These are phyloP conservation scores for Athetis lepigone DNA, from an alignment of 2,888 invertebrate genomes.

Conservation along the genomic window DNA sequence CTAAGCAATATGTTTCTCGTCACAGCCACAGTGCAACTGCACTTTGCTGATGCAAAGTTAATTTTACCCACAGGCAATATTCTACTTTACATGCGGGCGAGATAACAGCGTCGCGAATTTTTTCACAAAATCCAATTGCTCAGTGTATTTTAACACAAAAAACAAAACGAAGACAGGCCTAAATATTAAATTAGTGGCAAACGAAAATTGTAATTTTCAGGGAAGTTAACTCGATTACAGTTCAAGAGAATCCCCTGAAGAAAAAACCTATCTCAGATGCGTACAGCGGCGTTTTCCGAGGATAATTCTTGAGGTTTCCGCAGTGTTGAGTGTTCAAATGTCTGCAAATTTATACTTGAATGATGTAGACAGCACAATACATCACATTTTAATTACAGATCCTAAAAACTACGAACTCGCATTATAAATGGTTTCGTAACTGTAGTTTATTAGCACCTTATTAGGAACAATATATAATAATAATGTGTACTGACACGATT, in stretches of 20 bases:
- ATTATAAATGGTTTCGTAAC: constrained; percentile 10
- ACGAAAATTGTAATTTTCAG: constrained; percentile 48
- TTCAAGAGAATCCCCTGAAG: constrained; percentile 38
- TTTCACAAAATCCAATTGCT: constrained; percentile 3
- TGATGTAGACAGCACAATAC: constrained; percentile 9
- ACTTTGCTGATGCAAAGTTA: neutral
- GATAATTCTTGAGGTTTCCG: constrained; percentile 59
- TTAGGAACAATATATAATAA: constrained; percentile 7
- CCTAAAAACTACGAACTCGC: constrained; percentile 5
- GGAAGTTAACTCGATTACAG: constrained; percentile 43
- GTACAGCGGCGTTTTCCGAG: constrained; percentile 11
- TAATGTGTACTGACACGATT: constrained; percentile 12
- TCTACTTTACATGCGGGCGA: neutral
- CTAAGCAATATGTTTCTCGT: neutral
- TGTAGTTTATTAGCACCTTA: constrained; percentile 31
- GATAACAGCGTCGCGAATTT: neutral
- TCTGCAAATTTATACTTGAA: constrained; percentile 27
- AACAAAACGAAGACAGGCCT: constrained; percentile 5
- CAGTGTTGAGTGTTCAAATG: constrained; percentile 49
- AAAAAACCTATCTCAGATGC: constrained; percentile 43
- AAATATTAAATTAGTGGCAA: constrained; percentile 33
- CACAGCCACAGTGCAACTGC: neutral
- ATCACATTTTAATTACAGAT: constrained; percentile 13
- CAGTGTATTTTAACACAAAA: constrained; percentile 3
- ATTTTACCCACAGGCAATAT: neutral